These are phyloP conservation scores for Phalacrocorax pelagicus DNA, from an alignment of 2,113 vertebrate genomes.

Conservation along the genomic window DNA sequence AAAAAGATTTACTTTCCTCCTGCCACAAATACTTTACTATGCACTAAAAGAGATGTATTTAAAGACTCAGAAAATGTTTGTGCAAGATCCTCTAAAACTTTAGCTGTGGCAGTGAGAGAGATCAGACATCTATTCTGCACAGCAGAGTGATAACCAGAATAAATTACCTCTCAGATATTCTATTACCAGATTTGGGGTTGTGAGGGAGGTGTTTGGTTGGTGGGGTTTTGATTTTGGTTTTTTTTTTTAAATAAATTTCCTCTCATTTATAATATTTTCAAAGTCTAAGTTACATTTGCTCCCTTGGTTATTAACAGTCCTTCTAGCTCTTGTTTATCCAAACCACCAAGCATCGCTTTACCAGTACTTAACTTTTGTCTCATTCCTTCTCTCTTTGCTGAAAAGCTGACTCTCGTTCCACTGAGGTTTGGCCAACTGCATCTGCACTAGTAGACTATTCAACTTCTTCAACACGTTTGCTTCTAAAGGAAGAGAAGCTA, in stretches of 20 bases:
- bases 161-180: neutral
- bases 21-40: neutral
- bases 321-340: constrained; percentile 44
- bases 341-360: constrained; percentile 19
- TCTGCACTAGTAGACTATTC: neutral
- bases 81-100: neutral
- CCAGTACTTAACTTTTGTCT: neutral
- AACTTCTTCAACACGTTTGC: neutral
- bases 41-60: neutral
- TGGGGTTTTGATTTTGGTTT: neutral
- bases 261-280: constrained; percentile 6
- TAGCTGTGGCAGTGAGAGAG: neutral
- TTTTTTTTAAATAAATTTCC: neutral
- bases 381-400: neutral
- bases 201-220: neutral
- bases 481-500: neutral
- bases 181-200: neutral
- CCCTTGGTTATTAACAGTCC: neutral
- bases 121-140: neutral
- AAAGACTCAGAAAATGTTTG: neutral
- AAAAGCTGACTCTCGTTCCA: neutral
- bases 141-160: neutral
- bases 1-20: neutral
- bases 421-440: neutral
- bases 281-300: constrained; percentile 13